Evolutionary conservation across 2,888 invertebrate genomes (phyloP), one percentile per base, ranked within the genome.

Genomic region (Campoletis raptor): DNA sequence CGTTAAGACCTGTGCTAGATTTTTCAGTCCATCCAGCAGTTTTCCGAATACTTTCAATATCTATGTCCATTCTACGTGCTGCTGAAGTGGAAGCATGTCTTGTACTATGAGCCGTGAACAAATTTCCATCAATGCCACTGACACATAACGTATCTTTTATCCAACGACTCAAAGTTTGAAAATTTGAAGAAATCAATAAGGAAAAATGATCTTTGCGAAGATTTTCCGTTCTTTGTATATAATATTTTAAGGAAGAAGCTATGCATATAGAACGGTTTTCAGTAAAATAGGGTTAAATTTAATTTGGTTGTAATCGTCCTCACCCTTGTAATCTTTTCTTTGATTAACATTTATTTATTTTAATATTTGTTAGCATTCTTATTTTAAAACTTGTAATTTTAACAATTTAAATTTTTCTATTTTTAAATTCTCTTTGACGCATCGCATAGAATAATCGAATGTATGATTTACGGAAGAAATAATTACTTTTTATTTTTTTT

Each of bases 31-130:
- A 57, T 15, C 81, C 73, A 18, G 79, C 83, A 6, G 73, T 77
- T 24, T 73, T 81, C 4, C 52, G 36, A 24, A 82, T 85, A 18
- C 70, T 54, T 42, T 85, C 79, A 0, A 87, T 12, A 48, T 40
- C 70, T 48, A 80, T 42, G 0, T 77, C 72, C 15, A 67, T 66
- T 74, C 72, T 79, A 12, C 72, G 15, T 24, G 79, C 70, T 45
- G 74, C 36, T n/a, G 84, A 87, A 5, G 85, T 87, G 10, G 81
- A 40, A 12, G 85, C 85, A 40, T 85, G 79, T 21, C 86, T 73
- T 24, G 82, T 85, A 15, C 81, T 87, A 57, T 88, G 83, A 0
- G 83, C 87, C 21, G 54, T 48, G 74, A 88, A 89, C 64, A 77
- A 37, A 5, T 36, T 61, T 12, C 66, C 74, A 73, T 89, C 82